phyloP scores from a whole-genome alignment of 2,797 vertebrate species.

The Sebastes kiyomatsui region DNA sequence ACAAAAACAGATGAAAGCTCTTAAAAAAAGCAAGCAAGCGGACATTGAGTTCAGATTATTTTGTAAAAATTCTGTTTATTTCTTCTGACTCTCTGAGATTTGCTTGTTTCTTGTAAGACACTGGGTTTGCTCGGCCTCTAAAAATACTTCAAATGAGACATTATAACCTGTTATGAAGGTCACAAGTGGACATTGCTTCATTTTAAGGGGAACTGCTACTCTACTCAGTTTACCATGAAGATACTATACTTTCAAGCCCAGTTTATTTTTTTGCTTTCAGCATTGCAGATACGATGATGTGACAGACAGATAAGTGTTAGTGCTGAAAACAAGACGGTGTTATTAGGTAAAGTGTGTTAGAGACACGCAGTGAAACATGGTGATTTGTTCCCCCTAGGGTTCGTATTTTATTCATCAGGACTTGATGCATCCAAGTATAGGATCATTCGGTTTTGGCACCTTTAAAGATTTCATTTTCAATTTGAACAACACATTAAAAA shows the following conservation, averaged over 20 bases:
- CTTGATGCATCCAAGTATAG: constrained; percentile 86
- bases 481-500: constrained; percentile 83
- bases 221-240: neutral
- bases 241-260: neutral
- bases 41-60: neutral
- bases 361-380: constrained; percentile 70
- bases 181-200: neutral
- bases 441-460: constrained; percentile 87
- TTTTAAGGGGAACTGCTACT: neutral
- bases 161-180: neutral
- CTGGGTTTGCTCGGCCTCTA: neutral
- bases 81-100: neutral
- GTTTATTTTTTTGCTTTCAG: neutral
- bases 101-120: neutral
- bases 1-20: neutral
- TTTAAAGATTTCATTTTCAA: constrained; percentile 84
- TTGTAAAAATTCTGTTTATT: neutral
- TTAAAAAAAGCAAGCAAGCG: neutral
- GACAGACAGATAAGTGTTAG: constrained; percentile 7
- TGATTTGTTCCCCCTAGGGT: constrained; percentile 81
- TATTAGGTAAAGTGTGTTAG: constrained; percentile 30
- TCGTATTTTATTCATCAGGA: constrained; percentile 86
- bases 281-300: neutral
- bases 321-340: constrained; percentile 1
- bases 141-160: neutral